A percentile compares a stretch with the other conserved stretches of the same genome.
These are phyloP conservation scores for Teinopalpus imperialis DNA, from an alignment of 2,888 invertebrate species.

Conservation along the genomic window DNA sequence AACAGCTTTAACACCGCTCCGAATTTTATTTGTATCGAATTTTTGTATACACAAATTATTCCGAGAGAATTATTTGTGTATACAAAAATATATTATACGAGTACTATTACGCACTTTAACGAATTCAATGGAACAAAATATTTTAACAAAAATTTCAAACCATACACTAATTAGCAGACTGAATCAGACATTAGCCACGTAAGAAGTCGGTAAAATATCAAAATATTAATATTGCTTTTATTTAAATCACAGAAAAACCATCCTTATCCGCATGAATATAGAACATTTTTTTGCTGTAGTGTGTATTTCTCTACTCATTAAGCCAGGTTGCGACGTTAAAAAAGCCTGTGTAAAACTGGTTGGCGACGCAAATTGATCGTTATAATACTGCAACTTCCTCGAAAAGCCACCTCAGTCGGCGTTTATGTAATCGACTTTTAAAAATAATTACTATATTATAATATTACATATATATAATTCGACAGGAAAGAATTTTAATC, in stretches of 20 bases:
- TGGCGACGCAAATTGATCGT: slow-evolving; percentile 62
- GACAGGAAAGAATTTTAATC: too few species aligned
- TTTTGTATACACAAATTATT: too few species aligned
- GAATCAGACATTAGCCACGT: neutral
- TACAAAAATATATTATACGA: too few species aligned
- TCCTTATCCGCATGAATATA: neutral
- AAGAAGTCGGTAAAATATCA: neutral
- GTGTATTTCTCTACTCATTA: slow-evolving; percentile 53
- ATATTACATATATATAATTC: too few species aligned
- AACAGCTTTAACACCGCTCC: too few species aligned
- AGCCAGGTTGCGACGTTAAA: slow-evolving; percentile 45
- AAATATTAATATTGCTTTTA: neutral
- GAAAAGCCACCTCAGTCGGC: slow-evolving; percentile 46
- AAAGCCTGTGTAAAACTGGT: slow-evolving; percentile 34
- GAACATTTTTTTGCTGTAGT: neutral
- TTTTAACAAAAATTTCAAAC: too few species aligned
- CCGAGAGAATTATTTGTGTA: too few species aligned
- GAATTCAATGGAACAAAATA: neutral
- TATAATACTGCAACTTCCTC: slow-evolving; percentile 53
- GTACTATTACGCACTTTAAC: neutral
- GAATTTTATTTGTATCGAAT: too few species aligned
- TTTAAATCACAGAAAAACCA: neutral
- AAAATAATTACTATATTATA: slow-evolving; percentile 1
- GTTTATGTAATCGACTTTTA: slow-evolving; percentile 53
- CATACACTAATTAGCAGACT: too few species aligned